Percentiles rank a stretch among this genome's conserved stretches.
These are phyloP conservation scores for Tenthredo distinguenda DNA, from an alignment of 2,888 invertebrate species.

Conservation along the genomic window DNA sequence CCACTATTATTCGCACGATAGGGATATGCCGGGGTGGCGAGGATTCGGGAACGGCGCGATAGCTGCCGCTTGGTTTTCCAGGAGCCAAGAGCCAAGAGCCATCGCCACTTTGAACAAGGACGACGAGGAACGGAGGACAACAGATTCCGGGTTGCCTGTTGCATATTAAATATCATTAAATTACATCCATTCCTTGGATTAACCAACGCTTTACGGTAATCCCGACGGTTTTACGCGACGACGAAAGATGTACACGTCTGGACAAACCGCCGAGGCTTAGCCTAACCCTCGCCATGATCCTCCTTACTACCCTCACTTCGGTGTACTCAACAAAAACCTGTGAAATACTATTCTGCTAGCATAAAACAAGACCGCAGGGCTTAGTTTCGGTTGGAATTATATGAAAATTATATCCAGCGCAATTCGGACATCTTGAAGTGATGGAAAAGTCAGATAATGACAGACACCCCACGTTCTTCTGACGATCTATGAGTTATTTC, in stretches of 20 bases:
- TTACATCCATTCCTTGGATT: conserved; percentile 65
- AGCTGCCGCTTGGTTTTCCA: background rate
- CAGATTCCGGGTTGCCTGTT: conserved; percentile 55
- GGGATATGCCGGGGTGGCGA: background rate
- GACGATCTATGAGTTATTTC: too few relatives aligned
- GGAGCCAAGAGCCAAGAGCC: background rate
- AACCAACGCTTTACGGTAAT: conserved; percentile 52
- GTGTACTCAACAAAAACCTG: background rate
- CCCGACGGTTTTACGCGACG: conserved; percentile 64
- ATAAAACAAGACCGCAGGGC: background rate
- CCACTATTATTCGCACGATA: background rate
- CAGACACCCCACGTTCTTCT: too few relatives aligned
- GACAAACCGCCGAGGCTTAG: conserved; percentile 35
- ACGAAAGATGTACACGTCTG: conserved; percentile 53
- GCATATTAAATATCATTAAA: conserved; percentile 69
- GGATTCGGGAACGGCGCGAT: background rate
- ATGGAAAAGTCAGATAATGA: background rate
- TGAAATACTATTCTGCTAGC: background rate
- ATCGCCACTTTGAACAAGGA: background rate
- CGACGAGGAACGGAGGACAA: background rate
- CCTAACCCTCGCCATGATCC: conserved; percentile 26
- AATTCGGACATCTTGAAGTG: background rate
- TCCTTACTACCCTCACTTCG: background rate
- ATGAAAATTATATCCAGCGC: background rate
- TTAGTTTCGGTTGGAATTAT: background rate